phyloP scores from a whole-genome alignment of 1,140 invertebrate genomes.

The Delia radicum region DNA sequence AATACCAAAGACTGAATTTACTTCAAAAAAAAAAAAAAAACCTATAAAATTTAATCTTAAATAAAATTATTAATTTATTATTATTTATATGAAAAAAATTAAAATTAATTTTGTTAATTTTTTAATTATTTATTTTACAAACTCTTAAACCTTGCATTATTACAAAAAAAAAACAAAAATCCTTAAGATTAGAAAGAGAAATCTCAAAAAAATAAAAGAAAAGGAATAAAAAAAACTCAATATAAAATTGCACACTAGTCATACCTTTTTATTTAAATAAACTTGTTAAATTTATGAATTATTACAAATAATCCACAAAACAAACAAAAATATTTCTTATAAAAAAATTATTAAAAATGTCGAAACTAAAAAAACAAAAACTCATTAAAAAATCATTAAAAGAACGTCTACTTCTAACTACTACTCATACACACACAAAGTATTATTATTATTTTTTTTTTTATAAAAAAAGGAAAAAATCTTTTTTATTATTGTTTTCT shows the following conservation, averaged over 20 bases:
- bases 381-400: conserved; percentile 19
- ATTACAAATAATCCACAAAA: conserved; percentile 2
- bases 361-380: neutral
- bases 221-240: conserved; percentile 2
- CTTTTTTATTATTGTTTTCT: conserved; percentile 7
- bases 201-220: too few species aligned
- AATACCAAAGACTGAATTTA: conserved; percentile 57
- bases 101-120: conserved; percentile 38
- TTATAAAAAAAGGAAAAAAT: too few species aligned
- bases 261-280: neutral
- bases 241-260: conserved; percentile 3
- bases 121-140: conserved; percentile 42
- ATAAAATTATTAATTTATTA: conserved; percentile 17
- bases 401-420: too few species aligned
- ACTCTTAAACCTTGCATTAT: conserved; percentile 32
- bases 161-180: conserved; percentile 15
- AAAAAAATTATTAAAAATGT: neutral
- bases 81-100: conserved; percentile 30
- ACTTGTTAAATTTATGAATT: conserved; percentile 15
- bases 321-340: neutral
- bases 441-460: conserved; percentile 16
- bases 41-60: conserved; percentile 10
- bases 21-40: conserved; percentile 43
- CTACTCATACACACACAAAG: neutral
- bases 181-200: conserved; percentile 25